Evolutionary conservation across 2,113 vertebrate species (phyloP), one percentile per base, ranked within the genome.

Genomic region (Prinia subflava): DNA sequence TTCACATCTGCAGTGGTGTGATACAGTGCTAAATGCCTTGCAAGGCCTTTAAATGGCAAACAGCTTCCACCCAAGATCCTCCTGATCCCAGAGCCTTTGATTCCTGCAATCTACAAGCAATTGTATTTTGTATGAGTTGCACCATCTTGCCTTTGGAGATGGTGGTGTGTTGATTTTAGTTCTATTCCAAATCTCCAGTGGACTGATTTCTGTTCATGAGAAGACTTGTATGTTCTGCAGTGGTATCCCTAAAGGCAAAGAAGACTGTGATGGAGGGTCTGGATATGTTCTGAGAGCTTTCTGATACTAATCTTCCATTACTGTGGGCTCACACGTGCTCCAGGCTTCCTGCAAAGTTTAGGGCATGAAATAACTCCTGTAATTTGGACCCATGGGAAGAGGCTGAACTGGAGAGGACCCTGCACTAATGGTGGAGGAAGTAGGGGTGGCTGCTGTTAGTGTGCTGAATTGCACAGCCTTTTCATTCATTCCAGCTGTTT

Each of bases 401-500:
- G 10, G n/a, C 35, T 87, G 82, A 91, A 94, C 85, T 65, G 63
- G 63, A 80, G 78, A 79, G 85, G 70, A 92, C 85, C 59, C 82
- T 83, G 79, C 52, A 8, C 25, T 85, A 49, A 42, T 30, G 42
- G 67, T 41, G 50, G 31, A 59, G 67, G 76, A 70, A 31, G 83
- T 80, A 92, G 86, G 85, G 68, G 86, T 88, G 71, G 86, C 88
- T 94, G 79, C 85, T 9, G 10, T 41, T 88, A 88, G 30, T 63
- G 19, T 63, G 55, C 92, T 87, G 89, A 87, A 84, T 90, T 2
- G 3, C 77, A 75, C 69, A 73, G 81, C 83, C 3, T 78, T 94
- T 93, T 55, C 81, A 82, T 87, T 92, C 64, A 91, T 90, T 95
- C 82, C 95, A 94, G 92, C 91, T 97, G 89, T 93, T 95, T 60